Conservation (phyloP, 2,113 vertebrate genomes). For the Xerus inauris region DNA sequence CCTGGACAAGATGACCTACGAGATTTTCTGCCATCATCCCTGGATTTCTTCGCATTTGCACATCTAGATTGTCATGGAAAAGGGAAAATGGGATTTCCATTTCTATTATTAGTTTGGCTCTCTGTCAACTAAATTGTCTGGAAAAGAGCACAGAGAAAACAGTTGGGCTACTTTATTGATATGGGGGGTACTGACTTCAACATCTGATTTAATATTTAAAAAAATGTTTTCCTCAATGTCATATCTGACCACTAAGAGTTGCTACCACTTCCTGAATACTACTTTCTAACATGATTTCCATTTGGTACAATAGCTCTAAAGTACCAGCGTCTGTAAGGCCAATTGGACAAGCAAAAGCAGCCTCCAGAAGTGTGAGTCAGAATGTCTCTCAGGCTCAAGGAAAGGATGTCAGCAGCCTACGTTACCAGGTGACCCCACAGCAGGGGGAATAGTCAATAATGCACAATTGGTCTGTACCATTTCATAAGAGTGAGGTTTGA, state of each 20-base stretch:
- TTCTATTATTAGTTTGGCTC: neutral
- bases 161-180: neutral
- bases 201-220: neutral
- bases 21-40: neutral
- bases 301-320: neutral
- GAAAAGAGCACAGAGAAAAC: neutral
- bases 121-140: neutral
- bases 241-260: constrained; percentile 1
- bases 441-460: no score
- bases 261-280: neutral
- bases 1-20: constrained; percentile 41
- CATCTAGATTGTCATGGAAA: constrained; percentile 3
- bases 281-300: neutral
- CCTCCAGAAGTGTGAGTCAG: neutral
- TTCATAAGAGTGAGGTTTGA: neutral
- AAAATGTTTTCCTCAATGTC: neutral
- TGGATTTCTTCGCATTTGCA: constrained; percentile 25
- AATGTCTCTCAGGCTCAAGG: neutral
- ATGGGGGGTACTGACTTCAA: neutral
- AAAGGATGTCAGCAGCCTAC: neutral
- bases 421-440: constrained; percentile 47
- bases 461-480: neutral
- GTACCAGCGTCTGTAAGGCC: neutral
- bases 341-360: neutral
- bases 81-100: neutral